Conservation (phyloP, 37 sponge, comb jelly and placozoan genomes). For the Cliona cf. orientalis region DNA sequence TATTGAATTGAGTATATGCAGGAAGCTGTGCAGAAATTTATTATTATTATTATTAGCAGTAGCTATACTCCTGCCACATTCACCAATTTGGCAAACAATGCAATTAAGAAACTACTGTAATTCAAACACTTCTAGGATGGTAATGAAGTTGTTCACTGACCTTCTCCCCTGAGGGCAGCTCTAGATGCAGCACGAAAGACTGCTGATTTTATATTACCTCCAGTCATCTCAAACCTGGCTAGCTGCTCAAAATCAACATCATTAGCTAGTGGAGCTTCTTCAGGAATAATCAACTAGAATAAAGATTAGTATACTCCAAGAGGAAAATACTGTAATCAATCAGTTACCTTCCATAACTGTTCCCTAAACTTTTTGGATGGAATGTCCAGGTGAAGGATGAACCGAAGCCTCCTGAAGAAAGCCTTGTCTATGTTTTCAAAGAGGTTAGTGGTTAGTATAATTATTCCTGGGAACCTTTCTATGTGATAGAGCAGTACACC, state of each 20-base stretch:
- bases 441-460: constrained; percentile 87
- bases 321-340: background rate
- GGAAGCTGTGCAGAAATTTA: no score
- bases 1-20: no score
- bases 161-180: constrained; percentile 66
- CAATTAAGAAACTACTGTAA: no score
- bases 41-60: no score
- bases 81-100: no score
- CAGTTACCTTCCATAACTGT: constrained; percentile 75
- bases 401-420: constrained; percentile 79
- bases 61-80: no score
- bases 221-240: constrained; percentile 74
- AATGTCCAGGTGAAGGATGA: constrained; percentile 69
- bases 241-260: constrained; percentile 72
- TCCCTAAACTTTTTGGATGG: constrained; percentile 53
- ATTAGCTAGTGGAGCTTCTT: constrained; percentile 71
- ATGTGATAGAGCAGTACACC: constrained; percentile 89
- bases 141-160: no score
- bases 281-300: constrained; percentile 69
- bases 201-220: constrained; percentile 77
- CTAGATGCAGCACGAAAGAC: constrained; percentile 76
- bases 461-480: constrained; percentile 85
- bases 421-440: constrained; percentile 91
- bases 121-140: no score
- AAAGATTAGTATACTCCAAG: background rate